A percentile compares a stretch with the other conserved stretches of the same genome.
phyloP scores from a whole-genome alignment of 2,888 invertebrate genomes.

The Dysmachus trigonus region DNA sequence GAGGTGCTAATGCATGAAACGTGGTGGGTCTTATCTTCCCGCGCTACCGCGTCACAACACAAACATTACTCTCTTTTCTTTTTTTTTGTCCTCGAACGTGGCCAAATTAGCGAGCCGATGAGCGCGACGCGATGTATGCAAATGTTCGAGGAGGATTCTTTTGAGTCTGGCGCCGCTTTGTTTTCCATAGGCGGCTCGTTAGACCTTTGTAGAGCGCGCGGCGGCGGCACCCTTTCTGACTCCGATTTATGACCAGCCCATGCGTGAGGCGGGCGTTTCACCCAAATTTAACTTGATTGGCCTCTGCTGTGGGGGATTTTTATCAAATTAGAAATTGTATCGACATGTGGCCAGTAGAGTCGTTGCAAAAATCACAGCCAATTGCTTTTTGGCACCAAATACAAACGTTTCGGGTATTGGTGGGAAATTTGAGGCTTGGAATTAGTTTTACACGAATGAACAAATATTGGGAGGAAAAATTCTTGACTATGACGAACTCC shows the following conservation, averaged over 20 bases:
- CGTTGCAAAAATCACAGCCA: neutral
- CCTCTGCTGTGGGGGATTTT: neutral
- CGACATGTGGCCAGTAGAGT: neutral
- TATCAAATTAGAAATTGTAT: conserved; percentile 21
- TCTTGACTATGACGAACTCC: neutral
- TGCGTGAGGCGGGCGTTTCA: conserved; percentile 39
- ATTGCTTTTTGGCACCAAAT: neutral
- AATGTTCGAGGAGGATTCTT: neutral
- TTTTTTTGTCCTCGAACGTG: neutral
- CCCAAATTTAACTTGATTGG: conserved; percentile 31
- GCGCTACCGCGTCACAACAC: neutral
- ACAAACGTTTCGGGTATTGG: neutral
- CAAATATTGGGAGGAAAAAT: neutral
- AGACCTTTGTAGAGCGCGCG: neutral
- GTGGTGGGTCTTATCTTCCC: neutral
- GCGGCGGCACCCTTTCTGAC: conserved; percentile 26
- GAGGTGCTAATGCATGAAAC: neutral
- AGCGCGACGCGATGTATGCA: neutral
- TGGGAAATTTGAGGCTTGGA: neutral
- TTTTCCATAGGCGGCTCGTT: conserved; percentile 7
- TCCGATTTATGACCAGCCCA: conserved; percentile 38
- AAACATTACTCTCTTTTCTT: too few relatives aligned
- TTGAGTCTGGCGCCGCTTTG: neutral
- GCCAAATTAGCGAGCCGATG: neutral
- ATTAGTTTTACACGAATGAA: neutral